phyloP scores from a whole-genome alignment of 23 tunicate genomes.

The Diplosoma virens region DNA sequence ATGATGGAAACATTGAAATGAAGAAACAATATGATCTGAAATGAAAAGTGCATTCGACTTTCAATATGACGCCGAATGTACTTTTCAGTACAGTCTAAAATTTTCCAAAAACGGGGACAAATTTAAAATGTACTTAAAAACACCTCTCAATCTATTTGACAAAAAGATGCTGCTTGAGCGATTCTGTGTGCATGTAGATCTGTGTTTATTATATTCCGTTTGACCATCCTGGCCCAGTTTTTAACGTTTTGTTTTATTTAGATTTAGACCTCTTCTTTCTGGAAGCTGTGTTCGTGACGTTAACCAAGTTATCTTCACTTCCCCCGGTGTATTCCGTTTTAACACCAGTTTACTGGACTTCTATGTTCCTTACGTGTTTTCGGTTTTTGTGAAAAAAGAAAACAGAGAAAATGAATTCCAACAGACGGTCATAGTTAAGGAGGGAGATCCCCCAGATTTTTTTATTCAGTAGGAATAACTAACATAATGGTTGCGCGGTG shows the following conservation, averaged over 20 bases:
- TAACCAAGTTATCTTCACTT: conserved; percentile 28
- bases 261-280: conserved; percentile 45
- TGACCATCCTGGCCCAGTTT: no score
- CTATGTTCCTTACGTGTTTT: conserved; percentile 58
- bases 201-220: no score
- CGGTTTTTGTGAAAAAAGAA: conserved; percentile 69
- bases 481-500: no score
- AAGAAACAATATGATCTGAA: no score
- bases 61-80: no score
- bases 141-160: neutral
- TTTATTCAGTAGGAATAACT: conserved; percentile 49
- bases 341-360: conserved; percentile 82
- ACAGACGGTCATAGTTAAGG: conserved; percentile 80
- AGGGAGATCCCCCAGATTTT: conserved; percentile 98
- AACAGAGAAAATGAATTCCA: conserved; percentile 38
- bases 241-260: no score
- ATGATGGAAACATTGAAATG: no score
- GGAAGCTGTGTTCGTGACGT: conserved; percentile 74
- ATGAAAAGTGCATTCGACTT: no score
- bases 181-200: no score
- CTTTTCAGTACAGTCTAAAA: no score
- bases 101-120: no score
- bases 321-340: conserved; percentile 61
- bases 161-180: neutral
- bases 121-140: neutral